phyloP scores from a whole-genome alignment of 1,140 invertebrate species.

The Trachelipus rathkii region DNA sequence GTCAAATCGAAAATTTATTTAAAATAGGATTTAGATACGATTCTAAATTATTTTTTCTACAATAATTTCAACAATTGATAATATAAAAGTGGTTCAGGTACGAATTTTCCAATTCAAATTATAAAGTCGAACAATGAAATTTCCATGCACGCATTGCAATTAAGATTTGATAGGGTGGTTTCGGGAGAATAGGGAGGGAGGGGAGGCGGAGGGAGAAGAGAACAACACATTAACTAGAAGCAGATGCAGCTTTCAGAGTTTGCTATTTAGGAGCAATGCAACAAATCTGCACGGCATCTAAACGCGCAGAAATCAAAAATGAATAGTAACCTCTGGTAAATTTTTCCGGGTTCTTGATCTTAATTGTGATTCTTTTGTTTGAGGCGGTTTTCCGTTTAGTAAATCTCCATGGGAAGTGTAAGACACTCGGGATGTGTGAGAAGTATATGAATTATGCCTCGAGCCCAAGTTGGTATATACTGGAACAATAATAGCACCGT shows the following conservation, averaged over 20 bases:
- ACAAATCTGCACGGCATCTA: background rate
- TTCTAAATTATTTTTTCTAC: too few species aligned
- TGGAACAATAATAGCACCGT: conserved; percentile 87
- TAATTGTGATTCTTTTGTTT: conserved; percentile 79
- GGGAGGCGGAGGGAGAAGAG: too few species aligned
- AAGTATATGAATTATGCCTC: conserved; percentile 88
- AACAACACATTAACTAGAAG: background rate
- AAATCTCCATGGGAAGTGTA: conserved; percentile 90
- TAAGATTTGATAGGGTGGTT: too few species aligned
- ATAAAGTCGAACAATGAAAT: too few species aligned
- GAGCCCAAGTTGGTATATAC: conserved; percentile 66
- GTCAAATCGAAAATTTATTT: too few species aligned
- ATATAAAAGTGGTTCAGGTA: too few species aligned
- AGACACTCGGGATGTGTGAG: conserved; percentile 82
- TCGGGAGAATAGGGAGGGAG: too few species aligned
- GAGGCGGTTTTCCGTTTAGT: conserved; percentile 65
- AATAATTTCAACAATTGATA: too few species aligned
- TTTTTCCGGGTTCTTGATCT: conserved; percentile 61
- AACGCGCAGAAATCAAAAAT: background rate
- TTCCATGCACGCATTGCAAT: too few species aligned
- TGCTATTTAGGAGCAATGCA: too few species aligned
- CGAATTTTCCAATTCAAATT: too few species aligned
- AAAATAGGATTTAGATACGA: too few species aligned
- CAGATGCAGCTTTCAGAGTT: background rate
- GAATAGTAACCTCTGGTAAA: conserved; percentile 45